Percentiles rank a stretch among this genome's conserved stretches.
Evolutionary conservation across 2,797 vertebrate genomes (phyloP).

Genomic region (Echiichthys vipera): DNA sequence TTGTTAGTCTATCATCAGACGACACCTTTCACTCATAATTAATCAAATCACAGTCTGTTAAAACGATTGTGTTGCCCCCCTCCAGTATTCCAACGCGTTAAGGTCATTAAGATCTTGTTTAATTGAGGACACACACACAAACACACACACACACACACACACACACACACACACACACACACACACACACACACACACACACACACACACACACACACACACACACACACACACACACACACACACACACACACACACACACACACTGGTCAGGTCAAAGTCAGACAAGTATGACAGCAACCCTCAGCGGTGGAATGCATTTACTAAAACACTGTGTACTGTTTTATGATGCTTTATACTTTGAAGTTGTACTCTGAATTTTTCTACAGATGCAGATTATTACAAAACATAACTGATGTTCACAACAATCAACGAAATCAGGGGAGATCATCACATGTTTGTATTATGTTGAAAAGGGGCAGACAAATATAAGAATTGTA

Average conservation of each 20-base stretch:
- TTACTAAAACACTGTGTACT: neutral
- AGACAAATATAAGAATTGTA: too few species aligned
- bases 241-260: neutral
- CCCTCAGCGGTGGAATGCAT: neutral
- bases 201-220: too few species aligned
- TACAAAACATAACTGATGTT: neutral
- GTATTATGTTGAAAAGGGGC: too few species aligned
- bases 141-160: too few species aligned
- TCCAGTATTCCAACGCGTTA: slow-evolving; percentile 17
- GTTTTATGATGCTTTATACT: neutral
- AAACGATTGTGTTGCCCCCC: slow-evolving; percentile 19
- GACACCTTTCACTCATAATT: slow-evolving; percentile 38
- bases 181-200: neutral
- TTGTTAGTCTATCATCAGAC: slow-evolving; percentile 1
- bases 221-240: neutral
- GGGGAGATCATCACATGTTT: too few species aligned
- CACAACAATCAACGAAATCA: neutral
- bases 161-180: too few species aligned
- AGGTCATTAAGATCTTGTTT: slow-evolving; percentile 32
- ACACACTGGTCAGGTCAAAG: slow-evolving; percentile 1
- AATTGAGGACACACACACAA: slow-evolving; percentile 10
- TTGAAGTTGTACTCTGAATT: too few species aligned
- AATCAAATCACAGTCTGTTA: slow-evolving; percentile 33
- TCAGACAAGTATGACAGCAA: neutral
- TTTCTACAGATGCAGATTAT: neutral